Conservation (phyloP, 2,113 vertebrate species). For the Sander vitreus region DNA sequence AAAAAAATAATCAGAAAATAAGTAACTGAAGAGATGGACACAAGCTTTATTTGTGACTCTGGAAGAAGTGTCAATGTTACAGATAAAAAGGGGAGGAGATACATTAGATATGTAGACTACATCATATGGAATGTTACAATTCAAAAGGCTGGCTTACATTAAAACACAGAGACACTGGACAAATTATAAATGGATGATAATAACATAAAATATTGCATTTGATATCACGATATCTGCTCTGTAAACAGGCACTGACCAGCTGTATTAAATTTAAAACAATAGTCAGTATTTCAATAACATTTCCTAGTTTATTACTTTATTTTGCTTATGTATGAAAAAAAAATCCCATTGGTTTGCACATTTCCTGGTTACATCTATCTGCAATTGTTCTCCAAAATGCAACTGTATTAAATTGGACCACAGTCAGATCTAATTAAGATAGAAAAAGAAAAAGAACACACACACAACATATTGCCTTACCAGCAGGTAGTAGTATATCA, state of each 20-base stretch:
- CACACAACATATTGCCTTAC: constrained; percentile 28
- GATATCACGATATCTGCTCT: constrained; percentile 63
- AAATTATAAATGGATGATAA: constrained; percentile 40
- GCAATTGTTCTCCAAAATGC: constrained; percentile 47
- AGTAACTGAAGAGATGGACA: constrained; percentile 52
- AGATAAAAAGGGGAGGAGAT: constrained; percentile 60
- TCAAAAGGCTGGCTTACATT: constrained; percentile 60
- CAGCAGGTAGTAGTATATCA: constrained; percentile 58
- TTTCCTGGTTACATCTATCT: constrained; percentile 35
- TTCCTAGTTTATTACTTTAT: constrained; percentile 42
- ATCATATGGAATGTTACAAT: constrained; percentile 78
- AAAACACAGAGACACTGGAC: constrained; percentile 46
- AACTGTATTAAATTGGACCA: constrained; percentile 53
- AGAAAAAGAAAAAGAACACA: not conserved
- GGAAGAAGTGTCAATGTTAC: constrained; percentile 61
- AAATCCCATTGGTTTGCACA: constrained; percentile 33
- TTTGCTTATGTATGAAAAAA: constrained; percentile 58
- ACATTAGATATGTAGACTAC: constrained; percentile 59
- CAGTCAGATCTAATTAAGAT: constrained; percentile 41
- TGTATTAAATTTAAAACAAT: constrained; percentile 54
- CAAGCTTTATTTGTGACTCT: constrained; percentile 76
- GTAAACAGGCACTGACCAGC: constrained; percentile 61
- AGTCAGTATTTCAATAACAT: constrained; percentile 52
- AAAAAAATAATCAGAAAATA: constrained; percentile 50
- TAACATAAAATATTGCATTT: constrained; percentile 76